Evolutionary conservation across 2,797 vertebrate genomes (phyloP), one percentile per base, ranked within the genome.

Genomic region (Salmo trutta): DNA sequence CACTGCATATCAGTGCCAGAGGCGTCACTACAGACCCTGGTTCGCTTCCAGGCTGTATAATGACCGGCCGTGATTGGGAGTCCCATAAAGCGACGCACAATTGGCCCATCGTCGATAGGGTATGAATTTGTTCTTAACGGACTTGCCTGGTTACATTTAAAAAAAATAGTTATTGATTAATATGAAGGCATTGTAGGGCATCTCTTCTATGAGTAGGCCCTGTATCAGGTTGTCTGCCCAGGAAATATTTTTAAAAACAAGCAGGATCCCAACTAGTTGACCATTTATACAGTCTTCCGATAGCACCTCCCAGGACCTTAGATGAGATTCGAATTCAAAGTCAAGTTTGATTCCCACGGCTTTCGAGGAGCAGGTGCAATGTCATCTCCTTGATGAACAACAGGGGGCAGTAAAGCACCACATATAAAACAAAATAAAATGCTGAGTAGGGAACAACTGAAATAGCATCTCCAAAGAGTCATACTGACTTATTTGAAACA

Each of bases 331-430:
- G 17, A 56, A 56, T 47, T 27, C 59, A 64, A 64, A 12, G 59
- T 64, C 59, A 64, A 64, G 59, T 21, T 8, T 12, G 59, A 33
- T 56, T 66, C 31, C 27, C 79, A 73, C 69, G 19, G 19, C 73
- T 75, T 52, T 64, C 3, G 3, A 36, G 17, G 33, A 66, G 21
- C 75, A 62, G 62, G 56, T 17, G 1, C 4, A 53, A 33, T 79
- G 73, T 33, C 80, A 19, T 82, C 27, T 31, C 52, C 15, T 19
- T 1, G 0, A 2, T 54, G 12, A 56, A 10, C 93, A 88, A 75
- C 78, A 89, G 92, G 90, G 90, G 90, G 83, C 88, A 91, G 82
- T 92, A 82, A 76, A 82, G 81, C 14, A 82, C 83, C 79, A 83
- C 7, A 19, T 29, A 83, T 84, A 15, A 0, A 82, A 65, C 17